A percentile compares a stretch with the other conserved stretches of the same genome.
phyloP scores from a whole-genome alignment of 2,888 invertebrate species.

The Aricia artaxerxes region DNA sequence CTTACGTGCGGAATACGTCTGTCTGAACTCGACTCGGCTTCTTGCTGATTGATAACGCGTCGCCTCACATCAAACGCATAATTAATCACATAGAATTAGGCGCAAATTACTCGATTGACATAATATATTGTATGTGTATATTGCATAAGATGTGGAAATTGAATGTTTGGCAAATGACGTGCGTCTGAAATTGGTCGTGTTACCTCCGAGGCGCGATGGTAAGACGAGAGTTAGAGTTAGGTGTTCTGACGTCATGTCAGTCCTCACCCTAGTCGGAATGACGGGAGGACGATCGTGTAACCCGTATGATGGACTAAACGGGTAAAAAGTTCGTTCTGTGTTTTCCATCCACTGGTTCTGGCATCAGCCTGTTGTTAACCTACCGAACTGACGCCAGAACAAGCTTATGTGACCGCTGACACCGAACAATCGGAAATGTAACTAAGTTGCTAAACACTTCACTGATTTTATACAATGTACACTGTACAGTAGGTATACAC shows the following conservation, averaged over 20 bases:
- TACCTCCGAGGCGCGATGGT: not conserved
- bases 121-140: not conserved
- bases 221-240: not conserved
- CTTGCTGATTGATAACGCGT: not conserved
- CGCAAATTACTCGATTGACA: not conserved
- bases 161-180: not conserved
- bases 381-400: too few species aligned
- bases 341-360: not conserved
- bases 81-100: not conserved
- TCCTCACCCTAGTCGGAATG: not conserved
- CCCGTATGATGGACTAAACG: too few species aligned
- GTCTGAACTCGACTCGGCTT: slow-evolving; percentile 3
- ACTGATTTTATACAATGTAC: not conserved
- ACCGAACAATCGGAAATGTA: not conserved
- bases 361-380: not conserved
- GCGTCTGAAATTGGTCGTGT: not conserved
- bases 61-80: not conserved
- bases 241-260: not conserved
- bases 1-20: not conserved
- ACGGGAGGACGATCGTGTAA: not conserved
- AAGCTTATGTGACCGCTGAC: not conserved
- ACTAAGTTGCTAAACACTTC: not conserved
- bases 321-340: not conserved
- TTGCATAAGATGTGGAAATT: not conserved
- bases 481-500: not conserved